phyloP scores from a whole-genome alignment of 2,888 invertebrate species.

The Unio pictorum region DNA sequence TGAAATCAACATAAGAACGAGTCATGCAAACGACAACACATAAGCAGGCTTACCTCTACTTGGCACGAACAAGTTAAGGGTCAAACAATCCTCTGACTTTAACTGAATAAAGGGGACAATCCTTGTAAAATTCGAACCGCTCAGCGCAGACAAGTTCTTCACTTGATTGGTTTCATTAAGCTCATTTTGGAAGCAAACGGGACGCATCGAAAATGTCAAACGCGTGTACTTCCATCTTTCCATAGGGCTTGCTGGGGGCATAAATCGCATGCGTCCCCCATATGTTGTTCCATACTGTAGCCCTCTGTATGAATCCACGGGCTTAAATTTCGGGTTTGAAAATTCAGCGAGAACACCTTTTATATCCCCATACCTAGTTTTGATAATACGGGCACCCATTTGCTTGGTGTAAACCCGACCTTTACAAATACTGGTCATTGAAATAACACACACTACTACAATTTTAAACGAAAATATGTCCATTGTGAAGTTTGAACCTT shows the following conservation, averaged over 20 bases:
- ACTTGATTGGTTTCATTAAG: slow-evolving; percentile 81
- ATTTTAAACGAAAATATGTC: too few relatives aligned
- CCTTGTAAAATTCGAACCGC: slow-evolving; percentile 89
- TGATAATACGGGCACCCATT: slow-evolving; percentile 75
- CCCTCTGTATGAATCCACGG: slow-evolving; percentile 89
- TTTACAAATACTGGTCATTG: too few relatives aligned
- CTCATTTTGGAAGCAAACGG: slow-evolving; percentile 91
- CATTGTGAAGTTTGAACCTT: too few relatives aligned
- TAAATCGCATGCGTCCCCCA: slow-evolving; percentile 88
- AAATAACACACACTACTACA: too few relatives aligned
- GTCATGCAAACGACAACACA: too few relatives aligned
- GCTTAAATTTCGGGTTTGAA: slow-evolving; percentile 55
- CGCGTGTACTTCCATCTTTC: slow-evolving; percentile 87
- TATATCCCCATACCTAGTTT: slow-evolving; percentile 88
- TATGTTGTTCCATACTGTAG: slow-evolving; percentile 95
- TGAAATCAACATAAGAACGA: too few relatives aligned
- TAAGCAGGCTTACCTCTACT: too few relatives aligned
- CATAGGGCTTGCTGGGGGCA: slow-evolving; percentile 94
- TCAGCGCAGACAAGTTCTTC: slow-evolving; percentile 86
- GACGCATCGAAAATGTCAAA: slow-evolving; percentile 76
- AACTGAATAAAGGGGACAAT: slow-evolving; percentile 81
- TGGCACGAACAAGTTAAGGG: slow-evolving; percentile 95
- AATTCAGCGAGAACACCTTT: slow-evolving; percentile 75
- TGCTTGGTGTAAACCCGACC: neutral
- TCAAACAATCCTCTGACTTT: slow-evolving; percentile 97